Evolutionary conservation across 2,888 invertebrate species (phyloP).

Genomic region (Epinotia nisella): DNA sequence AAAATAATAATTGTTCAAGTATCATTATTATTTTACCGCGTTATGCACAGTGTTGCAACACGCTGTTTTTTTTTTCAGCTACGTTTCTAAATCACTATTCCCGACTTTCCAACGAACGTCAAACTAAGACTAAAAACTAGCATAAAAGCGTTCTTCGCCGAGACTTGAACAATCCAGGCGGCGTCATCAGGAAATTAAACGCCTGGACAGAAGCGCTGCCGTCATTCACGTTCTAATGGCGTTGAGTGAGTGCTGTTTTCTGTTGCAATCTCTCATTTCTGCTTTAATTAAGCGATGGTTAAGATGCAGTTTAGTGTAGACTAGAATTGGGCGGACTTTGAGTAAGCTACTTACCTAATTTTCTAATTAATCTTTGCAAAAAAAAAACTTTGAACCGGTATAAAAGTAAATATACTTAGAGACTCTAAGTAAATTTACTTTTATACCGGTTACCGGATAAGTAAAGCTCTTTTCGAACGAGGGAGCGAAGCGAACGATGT

Average conservation of each 20-base stretch:
- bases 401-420: background rate
- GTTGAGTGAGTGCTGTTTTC: slow-evolving; percentile 42
- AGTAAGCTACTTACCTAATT: background rate
- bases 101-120: slow-evolving; percentile 10
- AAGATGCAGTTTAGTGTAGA: slow-evolving; percentile 18
- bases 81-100: slow-evolving; percentile 9
- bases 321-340: background rate
- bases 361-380: background rate
- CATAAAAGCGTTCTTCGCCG: slow-evolving; percentile 37
- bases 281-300: slow-evolving; percentile 30
- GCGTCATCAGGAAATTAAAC: slow-evolving; percentile 81
- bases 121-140: slow-evolving; percentile 42
- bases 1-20: too few relatives aligned
- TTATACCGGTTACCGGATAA: too few relatives aligned
- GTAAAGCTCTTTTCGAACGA: too few relatives aligned
- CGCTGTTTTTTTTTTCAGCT: too few relatives aligned
- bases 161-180: slow-evolving; percentile 49
- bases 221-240: slow-evolving; percentile 52
- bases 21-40: too few relatives aligned
- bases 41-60: too few relatives aligned
- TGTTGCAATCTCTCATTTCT: slow-evolving; percentile 27
- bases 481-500: too few relatives aligned
- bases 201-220: slow-evolving; percentile 56
- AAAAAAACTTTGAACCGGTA: background rate
- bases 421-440: background rate